These are phyloP conservation scores for Dipodomys spectabilis DNA, from an alignment of 2,113 vertebrate species.

Conservation along the genomic window DNA sequence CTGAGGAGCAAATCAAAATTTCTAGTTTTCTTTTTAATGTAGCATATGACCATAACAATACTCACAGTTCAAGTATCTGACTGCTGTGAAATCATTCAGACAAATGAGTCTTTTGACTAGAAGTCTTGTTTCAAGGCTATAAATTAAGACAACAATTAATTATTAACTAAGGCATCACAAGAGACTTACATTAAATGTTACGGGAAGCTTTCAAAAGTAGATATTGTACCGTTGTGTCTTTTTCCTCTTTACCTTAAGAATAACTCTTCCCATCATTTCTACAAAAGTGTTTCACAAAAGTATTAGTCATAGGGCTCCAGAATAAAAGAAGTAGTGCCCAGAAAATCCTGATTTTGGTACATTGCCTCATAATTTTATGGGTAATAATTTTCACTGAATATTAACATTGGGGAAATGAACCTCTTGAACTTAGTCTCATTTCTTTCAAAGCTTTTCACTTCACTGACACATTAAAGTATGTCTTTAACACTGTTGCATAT, in stretches of 20 bases:
- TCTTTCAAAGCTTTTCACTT: background rate
- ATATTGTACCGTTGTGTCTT: background rate
- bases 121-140: conserved; percentile 28
- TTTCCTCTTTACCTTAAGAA: background rate
- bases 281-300: conserved; percentile 22
- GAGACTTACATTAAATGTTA: background rate
- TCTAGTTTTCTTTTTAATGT: background rate
- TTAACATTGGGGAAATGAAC: background rate
- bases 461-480: background rate
- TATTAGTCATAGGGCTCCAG: background rate
- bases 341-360: background rate
- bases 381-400: conserved; percentile 16
- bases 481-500: background rate
- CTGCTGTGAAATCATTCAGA: background rate
- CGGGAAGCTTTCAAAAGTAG: background rate
- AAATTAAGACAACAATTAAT: background rate
- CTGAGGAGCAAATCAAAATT: conserved; percentile 27
- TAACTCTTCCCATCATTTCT: background rate
- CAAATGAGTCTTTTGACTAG: conserved; percentile 3
- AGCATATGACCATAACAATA: background rate
- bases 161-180: background rate
- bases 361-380: background rate
- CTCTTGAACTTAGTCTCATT: background rate
- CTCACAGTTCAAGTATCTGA: background rate
- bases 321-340: background rate